Conservation (phyloP, 2,888 invertebrate species). For the Caenorhabditis sp. region DNA sequence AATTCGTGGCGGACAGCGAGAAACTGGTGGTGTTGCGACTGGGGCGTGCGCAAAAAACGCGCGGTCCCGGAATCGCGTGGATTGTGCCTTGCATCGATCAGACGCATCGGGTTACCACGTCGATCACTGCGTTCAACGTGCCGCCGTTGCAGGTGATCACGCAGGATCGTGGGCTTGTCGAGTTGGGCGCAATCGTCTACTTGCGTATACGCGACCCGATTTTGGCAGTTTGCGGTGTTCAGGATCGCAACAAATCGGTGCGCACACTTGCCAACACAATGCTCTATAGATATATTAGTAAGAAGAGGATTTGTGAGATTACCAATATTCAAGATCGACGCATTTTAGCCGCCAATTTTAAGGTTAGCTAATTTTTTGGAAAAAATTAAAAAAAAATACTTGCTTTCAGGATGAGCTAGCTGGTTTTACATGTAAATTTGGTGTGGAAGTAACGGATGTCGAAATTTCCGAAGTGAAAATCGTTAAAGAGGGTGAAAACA, state of each 20-base stretch:
- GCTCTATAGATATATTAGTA: constrained; percentile 71
- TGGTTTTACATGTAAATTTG: constrained; percentile 70
- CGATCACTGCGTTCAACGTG: constrained; percentile 73
- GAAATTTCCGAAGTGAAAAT: constrained; percentile 71
- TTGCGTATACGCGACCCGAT: constrained; percentile 72
- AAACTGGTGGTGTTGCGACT: constrained; percentile 68
- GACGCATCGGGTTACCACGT: constrained; percentile 71
- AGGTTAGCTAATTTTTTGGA: constrained; percentile 36
- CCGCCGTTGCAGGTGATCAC: constrained; percentile 74
- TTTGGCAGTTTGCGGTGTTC: constrained; percentile 71
- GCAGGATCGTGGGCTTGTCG: constrained; percentile 72
- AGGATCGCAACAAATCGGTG: constrained; percentile 71
- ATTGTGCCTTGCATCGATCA: constrained; percentile 72
- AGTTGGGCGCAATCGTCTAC: constrained; percentile 73
- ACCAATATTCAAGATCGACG: constrained; percentile 52
- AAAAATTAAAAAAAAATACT: neutral
- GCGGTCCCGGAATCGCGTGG: constrained; percentile 71
- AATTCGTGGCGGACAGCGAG: constrained; percentile 64
- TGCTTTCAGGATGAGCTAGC: constrained; percentile 71
- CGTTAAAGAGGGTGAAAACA: constrained; percentile 64
- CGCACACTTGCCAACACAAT: constrained; percentile 72
- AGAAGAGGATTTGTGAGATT: constrained; percentile 67
- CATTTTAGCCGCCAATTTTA: constrained; percentile 49
- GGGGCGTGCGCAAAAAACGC: constrained; percentile 61
- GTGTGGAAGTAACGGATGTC: constrained; percentile 71